Percentiles rank a stretch among this genome's conserved stretches.
Evolutionary conservation across 2,113 vertebrate species (phyloP).

Genomic region (Oryzias celebensis): DNA sequence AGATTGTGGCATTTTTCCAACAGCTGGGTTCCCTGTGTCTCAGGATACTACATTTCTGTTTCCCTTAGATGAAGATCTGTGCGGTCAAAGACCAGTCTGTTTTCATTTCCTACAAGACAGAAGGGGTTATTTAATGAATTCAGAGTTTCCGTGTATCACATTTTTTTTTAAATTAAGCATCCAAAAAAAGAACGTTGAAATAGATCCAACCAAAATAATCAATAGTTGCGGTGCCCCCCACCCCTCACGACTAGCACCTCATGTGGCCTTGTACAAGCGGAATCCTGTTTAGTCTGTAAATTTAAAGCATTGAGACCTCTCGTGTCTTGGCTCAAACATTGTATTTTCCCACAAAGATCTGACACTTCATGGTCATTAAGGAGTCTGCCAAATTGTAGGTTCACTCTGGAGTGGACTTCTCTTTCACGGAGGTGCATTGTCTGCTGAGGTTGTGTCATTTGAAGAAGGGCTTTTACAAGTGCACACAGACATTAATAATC

Average conservation of each 20-base stretch:
- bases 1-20: too few species aligned
- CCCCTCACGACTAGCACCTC: conserved; percentile 7
- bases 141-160: too few species aligned
- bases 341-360: conserved; percentile 51
- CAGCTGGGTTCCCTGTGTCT: too few species aligned
- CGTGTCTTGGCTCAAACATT: conserved; percentile 48
- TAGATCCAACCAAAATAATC: too few species aligned
- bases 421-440: conserved; percentile 35
- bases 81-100: too few species aligned
- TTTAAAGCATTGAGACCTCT: conserved; percentile 47
- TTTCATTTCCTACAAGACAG: too few species aligned
- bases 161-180: too few species aligned
- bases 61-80: too few species aligned
- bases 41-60: too few species aligned
- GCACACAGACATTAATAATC: conserved; percentile 22
- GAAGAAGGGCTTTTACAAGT: conserved; percentile 42
- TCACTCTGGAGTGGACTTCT: conserved; percentile 36
- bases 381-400: conserved; percentile 55
- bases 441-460: conserved; percentile 22
- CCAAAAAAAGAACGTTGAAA: too few species aligned
- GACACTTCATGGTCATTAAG: conserved; percentile 55
- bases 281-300: conserved; percentile 48
- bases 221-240: background rate
- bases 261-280: conserved; percentile 27
- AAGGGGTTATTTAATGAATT: too few species aligned